Conservation (phyloP, 2,113 vertebrate genomes). For the Galbula dea region DNA sequence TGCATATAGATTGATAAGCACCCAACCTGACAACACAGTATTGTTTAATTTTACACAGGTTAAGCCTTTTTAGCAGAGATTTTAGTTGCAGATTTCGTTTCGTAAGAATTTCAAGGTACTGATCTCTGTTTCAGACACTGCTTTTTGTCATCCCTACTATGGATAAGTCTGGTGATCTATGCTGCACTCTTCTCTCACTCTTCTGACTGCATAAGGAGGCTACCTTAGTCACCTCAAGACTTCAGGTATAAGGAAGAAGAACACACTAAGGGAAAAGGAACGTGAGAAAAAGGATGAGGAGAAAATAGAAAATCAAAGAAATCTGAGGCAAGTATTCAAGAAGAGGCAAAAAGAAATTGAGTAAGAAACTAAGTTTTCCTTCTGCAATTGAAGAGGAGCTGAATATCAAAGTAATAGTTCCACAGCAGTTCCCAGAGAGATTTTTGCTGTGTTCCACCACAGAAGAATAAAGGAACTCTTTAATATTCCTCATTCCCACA, state of each 20-base stretch:
- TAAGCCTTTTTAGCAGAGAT: not conserved
- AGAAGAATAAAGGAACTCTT: not conserved
- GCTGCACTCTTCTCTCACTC: not conserved
- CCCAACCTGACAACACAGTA: not conserved
- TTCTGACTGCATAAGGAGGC: not conserved
- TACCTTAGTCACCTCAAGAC: not conserved
- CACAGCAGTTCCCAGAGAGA: not conserved
- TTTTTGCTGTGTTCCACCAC: not conserved
- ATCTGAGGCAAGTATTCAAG: not conserved
- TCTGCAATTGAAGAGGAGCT: not conserved
- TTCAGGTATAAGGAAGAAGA: not conserved
- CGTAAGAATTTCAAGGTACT: not conserved
- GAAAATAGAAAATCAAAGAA: not conserved
- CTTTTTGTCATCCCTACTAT: not conserved
- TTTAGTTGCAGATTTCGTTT: not conserved
- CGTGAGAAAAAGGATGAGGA: not conserved
- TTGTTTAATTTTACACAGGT: not conserved
- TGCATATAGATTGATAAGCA: not conserved
- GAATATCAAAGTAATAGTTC: not conserved
- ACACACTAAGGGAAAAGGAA: not conserved
- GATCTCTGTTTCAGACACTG: not conserved
- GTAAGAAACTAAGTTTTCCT: not conserved
- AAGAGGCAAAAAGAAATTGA: not conserved
- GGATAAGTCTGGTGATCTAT: not conserved
- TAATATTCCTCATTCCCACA: not conserved